Conservation (phyloP, 2,888 invertebrate genomes). For the Scaptomyza caliginosa region DNA sequence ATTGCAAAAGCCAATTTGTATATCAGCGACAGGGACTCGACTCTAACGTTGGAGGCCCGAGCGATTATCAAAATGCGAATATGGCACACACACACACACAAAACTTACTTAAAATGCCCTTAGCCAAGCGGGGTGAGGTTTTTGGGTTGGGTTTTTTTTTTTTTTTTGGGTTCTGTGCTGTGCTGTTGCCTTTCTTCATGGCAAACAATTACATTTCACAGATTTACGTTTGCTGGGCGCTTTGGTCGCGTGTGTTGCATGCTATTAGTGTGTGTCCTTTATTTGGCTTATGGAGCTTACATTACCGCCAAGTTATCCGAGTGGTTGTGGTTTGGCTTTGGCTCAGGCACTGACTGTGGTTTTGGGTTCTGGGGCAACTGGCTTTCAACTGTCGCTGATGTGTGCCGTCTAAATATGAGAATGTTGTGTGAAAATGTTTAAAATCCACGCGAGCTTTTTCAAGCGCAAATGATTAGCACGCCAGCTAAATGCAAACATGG, state of each 20-base stretch:
- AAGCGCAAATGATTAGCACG: conserved; percentile 77
- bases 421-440: conserved; percentile 79
- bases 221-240: conserved; percentile 69
- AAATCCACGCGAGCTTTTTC: conserved; percentile 75
- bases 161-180: conserved; percentile 1
- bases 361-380: conserved; percentile 7
- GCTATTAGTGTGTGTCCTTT: conserved; percentile 76
- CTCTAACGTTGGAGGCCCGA: conserved; percentile 30
- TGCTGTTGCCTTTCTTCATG: conserved; percentile 64
- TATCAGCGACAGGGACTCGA: conserved; percentile 56
- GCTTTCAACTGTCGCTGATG: conserved; percentile 62
- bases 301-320: conserved; percentile 62
- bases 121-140: conserved; percentile 29
- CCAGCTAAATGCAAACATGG: conserved; percentile 48
- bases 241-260: conserved; percentile 77
- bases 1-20: conserved; percentile 76
- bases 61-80: conserved; percentile 77
- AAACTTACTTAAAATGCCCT: conserved; percentile 79
- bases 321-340: neutral
- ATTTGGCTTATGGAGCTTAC: conserved; percentile 78
- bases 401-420: conserved; percentile 79
- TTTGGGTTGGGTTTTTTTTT: conserved; percentile 1
- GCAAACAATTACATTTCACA: conserved; percentile 79
- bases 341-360: neutral
- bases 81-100: conserved; percentile 56